Percentiles rank a stretch among this genome's conserved stretches.
phyloP scores from a whole-genome alignment of 2,113 vertebrate species.

The Triplophysa tibetana region DNA sequence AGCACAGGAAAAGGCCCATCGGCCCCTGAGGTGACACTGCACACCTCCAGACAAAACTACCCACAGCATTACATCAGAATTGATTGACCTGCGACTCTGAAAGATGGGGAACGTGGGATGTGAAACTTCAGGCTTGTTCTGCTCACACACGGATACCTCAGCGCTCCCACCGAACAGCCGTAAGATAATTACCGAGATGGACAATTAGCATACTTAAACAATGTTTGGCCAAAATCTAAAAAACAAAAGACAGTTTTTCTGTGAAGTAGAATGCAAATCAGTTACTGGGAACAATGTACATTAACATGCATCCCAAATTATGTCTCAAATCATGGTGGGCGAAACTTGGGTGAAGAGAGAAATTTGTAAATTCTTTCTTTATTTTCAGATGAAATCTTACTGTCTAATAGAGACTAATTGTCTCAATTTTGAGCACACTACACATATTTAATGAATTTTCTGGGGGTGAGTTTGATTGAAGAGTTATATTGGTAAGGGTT shows the following conservation, averaged over 20 bases:
- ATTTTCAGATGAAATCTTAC: no score
- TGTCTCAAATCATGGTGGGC: no score
- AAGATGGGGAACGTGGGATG: conserved; percentile 19
- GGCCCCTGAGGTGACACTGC: conserved; percentile 61
- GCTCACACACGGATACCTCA: conserved; percentile 49
- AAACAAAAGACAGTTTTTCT: background rate
- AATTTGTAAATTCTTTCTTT: no score
- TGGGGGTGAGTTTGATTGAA: background rate
- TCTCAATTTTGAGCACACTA: background rate
- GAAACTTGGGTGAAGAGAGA: no score
- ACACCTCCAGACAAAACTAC: conserved; percentile 69
- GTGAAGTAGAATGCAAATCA: background rate
- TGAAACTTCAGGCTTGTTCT: conserved; percentile 55
- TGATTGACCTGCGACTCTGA: conserved; percentile 56
- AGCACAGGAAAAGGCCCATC: conserved; percentile 62
- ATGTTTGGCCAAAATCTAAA: no score
- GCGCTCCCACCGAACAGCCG: conserved; percentile 50
- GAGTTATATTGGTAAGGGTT: no score
- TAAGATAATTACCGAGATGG: conserved; percentile 23
- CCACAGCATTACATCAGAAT: conserved; percentile 70
- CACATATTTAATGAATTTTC: background rate
- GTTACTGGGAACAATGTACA: no score
- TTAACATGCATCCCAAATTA: no score
- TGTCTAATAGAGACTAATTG: no score
- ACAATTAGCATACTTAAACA: background rate